Base-by-base conservation (phyloP, 2,888 invertebrate genomes). In the Ypsolopha scabrella region DNA sequence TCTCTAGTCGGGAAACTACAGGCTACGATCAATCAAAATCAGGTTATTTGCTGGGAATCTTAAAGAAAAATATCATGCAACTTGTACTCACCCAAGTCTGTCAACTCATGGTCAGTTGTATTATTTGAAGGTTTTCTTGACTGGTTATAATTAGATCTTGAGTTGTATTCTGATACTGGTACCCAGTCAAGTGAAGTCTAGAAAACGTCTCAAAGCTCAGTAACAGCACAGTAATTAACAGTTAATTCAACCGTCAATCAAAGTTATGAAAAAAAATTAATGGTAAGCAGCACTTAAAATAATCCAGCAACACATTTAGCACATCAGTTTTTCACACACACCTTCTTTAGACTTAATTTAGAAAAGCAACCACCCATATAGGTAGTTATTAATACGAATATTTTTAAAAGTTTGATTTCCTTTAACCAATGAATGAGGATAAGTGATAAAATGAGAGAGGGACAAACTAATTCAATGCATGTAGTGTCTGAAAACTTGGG, bases 151-250 rank as follows among this genome's bases (percentile, higher is more conserved):
- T 82, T 83, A 50, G 75, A 63, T 65, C 87, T 76, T 57, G 76
- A 68, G 60, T 87, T 87, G 62, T 86, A 86, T 68, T 87, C 87
- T 41, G 87, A 85, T 47, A 87, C 87, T 51, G 87, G 87, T 55
- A 87, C 82, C 87, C 87, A 87, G 69, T 87, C 87, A 64, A 87
- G 69, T 57, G 87, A 82, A 54, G 85, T 82, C 87, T 87, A 74
- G 67, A 85, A 82, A 35, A 59, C 55, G 53, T 39, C n/a, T 34
- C 49, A 24, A 24, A 24, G 4, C 24, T 24, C 24, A 24, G 4
- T 24, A 24, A 24, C 24, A 24, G 24, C 24, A 41, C 24, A 36
- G 37, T 37, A 45, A 45, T 45, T 37, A 9, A n/a, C 43, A 43
- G 14, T 34, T 34, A 24, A 8, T 7, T 14, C 34, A 24, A 11